Percentiles rank a stretch among this genome's conserved stretches.
phyloP scores from a whole-genome alignment of 2,888 invertebrate species.

The Chironomus tentans region DNA sequence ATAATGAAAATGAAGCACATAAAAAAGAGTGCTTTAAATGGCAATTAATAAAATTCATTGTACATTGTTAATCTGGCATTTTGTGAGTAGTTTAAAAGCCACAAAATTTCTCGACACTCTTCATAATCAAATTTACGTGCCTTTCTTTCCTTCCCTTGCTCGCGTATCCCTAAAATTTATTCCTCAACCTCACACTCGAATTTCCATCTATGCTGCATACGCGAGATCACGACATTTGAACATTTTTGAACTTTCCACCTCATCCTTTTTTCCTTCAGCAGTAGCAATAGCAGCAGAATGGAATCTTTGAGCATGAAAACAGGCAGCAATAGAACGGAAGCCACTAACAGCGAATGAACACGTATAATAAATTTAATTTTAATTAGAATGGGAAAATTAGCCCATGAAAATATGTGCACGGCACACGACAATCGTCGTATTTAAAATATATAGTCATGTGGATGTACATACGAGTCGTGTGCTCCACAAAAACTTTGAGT shows the following conservation, averaged over 20 bases:
- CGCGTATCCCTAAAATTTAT: not conserved
- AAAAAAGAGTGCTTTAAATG: not conserved
- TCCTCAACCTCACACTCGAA: not conserved
- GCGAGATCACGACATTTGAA: not conserved
- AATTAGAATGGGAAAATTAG: slow-evolving; percentile 23
- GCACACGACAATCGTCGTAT: slow-evolving; percentile 9
- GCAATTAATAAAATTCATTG: not conserved
- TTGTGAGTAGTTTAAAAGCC: not conserved
- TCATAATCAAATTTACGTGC: slow-evolving; percentile 17
- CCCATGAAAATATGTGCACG: slow-evolving; percentile 13
- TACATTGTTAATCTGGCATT: not conserved
- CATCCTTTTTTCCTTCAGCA: not conserved
- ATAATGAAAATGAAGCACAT: not conserved
- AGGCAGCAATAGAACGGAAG: not conserved
- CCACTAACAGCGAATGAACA: not conserved
- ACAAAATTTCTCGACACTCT: slow-evolving; percentile 7
- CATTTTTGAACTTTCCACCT: not conserved
- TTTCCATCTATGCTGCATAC: not conserved
- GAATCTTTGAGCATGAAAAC: not conserved
- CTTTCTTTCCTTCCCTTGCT: not conserved
- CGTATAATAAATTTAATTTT: slow-evolving; percentile 22
- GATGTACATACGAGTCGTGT: not conserved
- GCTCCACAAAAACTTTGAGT: not conserved
- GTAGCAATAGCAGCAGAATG: not conserved
- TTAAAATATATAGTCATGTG: not conserved